A percentile compares a stretch with the other conserved stretches of the same genome.
Conservation (phyloP, 2,888 invertebrate genomes). For the Pyrrhia umbra region DNA sequence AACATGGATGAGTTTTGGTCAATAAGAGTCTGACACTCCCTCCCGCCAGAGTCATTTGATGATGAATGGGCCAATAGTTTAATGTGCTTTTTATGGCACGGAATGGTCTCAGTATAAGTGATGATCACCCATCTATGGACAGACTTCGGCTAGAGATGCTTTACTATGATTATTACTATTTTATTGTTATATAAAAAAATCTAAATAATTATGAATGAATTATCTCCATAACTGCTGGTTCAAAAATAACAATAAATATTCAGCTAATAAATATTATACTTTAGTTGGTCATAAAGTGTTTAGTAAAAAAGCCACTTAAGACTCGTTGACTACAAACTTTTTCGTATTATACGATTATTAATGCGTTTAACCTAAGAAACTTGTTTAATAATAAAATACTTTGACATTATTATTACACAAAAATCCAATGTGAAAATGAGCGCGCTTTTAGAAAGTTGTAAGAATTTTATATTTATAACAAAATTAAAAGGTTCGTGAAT, state of each 20-base stretch:
- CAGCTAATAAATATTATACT: neutral
- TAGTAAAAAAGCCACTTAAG: neutral
- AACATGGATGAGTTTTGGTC: too few species aligned
- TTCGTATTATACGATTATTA: neutral
- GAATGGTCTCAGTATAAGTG: too few species aligned
- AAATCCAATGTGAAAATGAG: neutral
- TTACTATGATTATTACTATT: too few species aligned
- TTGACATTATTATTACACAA: neutral
- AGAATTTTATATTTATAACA: neutral
- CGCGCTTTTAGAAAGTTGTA: constrained; percentile 12
- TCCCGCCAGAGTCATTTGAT: too few species aligned
- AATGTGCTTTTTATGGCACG: neutral
- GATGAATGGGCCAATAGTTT: neutral
- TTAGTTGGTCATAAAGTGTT: too few species aligned
- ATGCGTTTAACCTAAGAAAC: neutral
- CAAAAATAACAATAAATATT: neutral
- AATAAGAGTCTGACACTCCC: too few species aligned
- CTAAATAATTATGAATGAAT: neutral
- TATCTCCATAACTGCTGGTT: neutral
- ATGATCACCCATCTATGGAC: too few species aligned
- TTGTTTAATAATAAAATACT: neutral
- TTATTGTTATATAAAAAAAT: too few species aligned
- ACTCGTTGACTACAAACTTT: constrained; percentile 3
- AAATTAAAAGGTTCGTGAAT: constrained; percentile 21
- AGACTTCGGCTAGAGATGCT: neutral